Conservation (phyloP, 1,140 invertebrate species). For the Holotrichia oblita region DNA sequence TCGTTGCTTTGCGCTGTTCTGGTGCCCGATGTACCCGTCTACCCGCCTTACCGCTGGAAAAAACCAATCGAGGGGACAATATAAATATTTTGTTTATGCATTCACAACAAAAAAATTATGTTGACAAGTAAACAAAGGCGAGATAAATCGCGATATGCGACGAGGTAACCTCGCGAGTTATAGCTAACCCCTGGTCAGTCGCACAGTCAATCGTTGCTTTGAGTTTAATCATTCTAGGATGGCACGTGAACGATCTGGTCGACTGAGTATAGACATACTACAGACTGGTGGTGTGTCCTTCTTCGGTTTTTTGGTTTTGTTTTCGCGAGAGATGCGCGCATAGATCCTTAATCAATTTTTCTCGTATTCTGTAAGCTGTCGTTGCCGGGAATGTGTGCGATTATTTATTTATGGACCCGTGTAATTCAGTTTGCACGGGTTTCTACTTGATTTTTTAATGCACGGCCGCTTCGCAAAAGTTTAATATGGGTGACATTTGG, state of each 20-base stretch:
- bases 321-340: slow-evolving; percentile 50
- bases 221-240: slow-evolving; percentile 15
- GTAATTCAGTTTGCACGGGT: slow-evolving; percentile 39
- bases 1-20: background rate
- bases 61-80: slow-evolving; percentile 60
- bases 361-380: slow-evolving; percentile 57
- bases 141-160: slow-evolving; percentile 61
- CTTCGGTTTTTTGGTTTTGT: slow-evolving; percentile 53
- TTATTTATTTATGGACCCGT: slow-evolving; percentile 39
- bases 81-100: slow-evolving; percentile 63
- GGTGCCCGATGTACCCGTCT: slow-evolving; percentile 4
- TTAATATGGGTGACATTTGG: slow-evolving; percentile 16
- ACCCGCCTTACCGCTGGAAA: slow-evolving; percentile 45
- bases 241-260: slow-evolving; percentile 45
- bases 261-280: slow-evolving; percentile 57
- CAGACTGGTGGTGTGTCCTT: slow-evolving; percentile 51
- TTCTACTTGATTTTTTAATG: slow-evolving; percentile 30
- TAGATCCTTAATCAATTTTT: slow-evolving; percentile 60
- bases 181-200: slow-evolving; percentile 57
- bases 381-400: slow-evolving; percentile 40
- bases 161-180: slow-evolving; percentile 59
- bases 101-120: slow-evolving; percentile 62
- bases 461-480: slow-evolving; percentile 11
- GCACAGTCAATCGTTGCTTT: slow-evolving; percentile 41
- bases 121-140: slow-evolving; percentile 62